Conservation (phyloP, 2,113 vertebrate genomes). For the Terrapene triunguis region DNA sequence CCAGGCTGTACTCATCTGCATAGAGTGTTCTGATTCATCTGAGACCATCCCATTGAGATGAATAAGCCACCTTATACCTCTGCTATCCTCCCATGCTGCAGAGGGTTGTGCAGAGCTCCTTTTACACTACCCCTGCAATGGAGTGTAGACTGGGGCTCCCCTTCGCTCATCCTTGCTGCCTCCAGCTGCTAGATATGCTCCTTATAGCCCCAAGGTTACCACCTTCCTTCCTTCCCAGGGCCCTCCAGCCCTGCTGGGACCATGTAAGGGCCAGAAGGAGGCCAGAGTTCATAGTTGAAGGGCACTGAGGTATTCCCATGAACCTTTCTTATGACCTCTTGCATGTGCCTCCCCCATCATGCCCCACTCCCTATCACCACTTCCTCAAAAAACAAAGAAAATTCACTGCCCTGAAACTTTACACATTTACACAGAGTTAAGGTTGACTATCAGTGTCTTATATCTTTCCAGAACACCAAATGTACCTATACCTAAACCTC, state of each 20-base stretch:
- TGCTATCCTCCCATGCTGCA: background rate
- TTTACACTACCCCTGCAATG: background rate
- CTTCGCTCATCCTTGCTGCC: background rate
- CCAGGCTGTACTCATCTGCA: background rate
- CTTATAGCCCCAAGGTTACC: background rate
- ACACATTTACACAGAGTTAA: background rate
- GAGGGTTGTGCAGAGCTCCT: background rate
- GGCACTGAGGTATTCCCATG: background rate
- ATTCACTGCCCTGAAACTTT: background rate
- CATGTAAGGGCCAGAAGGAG: background rate
- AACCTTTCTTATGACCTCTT: background rate
- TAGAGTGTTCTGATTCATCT: background rate
- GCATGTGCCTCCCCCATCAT: background rate
- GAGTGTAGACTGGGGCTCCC: background rate
- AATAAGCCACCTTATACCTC: background rate
- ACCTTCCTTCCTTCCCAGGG: background rate
- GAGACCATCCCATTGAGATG: background rate
- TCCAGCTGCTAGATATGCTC: background rate
- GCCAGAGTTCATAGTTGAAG: background rate
- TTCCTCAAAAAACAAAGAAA: background rate
- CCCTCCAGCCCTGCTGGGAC: background rate
- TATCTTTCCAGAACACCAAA: background rate
- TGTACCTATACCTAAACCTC: background rate
- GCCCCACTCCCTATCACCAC: background rate
- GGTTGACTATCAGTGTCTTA: background rate